Percentiles rank a stretch among this genome's conserved stretches.
These are phyloP conservation scores for Whitmania pigra DNA, from an alignment of 1,140 invertebrate species.

Conservation along the genomic window DNA sequence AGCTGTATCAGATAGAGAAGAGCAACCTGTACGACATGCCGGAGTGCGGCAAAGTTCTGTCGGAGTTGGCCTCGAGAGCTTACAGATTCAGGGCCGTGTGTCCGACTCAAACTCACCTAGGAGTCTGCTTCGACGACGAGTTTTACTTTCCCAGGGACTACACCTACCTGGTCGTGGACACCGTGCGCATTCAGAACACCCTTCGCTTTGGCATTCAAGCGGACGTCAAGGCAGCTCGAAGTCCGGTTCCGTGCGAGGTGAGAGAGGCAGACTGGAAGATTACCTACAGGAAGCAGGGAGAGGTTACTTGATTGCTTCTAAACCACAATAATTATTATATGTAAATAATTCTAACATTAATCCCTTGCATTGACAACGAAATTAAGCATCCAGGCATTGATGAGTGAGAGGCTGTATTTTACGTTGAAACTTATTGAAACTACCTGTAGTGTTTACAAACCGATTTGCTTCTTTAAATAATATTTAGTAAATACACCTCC, in stretches of 20 bases:
- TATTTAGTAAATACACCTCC: no score
- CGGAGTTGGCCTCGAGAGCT: slow-evolving; percentile 34
- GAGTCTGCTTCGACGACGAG: slow-evolving; percentile 27
- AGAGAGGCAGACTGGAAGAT: slow-evolving; percentile 41
- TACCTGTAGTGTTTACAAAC: no score
- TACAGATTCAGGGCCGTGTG: slow-evolving; percentile 40
- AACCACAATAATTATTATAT: neutral
- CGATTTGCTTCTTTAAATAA: no score
- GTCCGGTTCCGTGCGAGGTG: slow-evolving; percentile 35
- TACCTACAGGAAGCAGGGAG: slow-evolving; percentile 35
- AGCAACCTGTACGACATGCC: slow-evolving; percentile 28
- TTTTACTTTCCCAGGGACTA: slow-evolving; percentile 40
- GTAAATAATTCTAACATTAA: neutral
- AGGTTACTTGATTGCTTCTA: neutral
- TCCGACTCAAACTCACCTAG: slow-evolving; percentile 32
- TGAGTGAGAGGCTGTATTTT: no score
- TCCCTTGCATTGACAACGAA: no score
- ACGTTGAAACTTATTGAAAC: no score
- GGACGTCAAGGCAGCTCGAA: slow-evolving; percentile 37
- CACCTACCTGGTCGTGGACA: slow-evolving; percentile 37
- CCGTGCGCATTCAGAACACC: slow-evolving; percentile 39
- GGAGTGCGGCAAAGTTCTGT: slow-evolving; percentile 29
- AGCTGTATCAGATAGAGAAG: slow-evolving; percentile 35
- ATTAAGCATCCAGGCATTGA: no score
- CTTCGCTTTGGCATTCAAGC: slow-evolving; percentile 40